Evolutionary conservation across 2,888 invertebrate species (phyloP), one percentile per base, ranked within the genome.

Genomic region (Dryobotodes eremita): DNA sequence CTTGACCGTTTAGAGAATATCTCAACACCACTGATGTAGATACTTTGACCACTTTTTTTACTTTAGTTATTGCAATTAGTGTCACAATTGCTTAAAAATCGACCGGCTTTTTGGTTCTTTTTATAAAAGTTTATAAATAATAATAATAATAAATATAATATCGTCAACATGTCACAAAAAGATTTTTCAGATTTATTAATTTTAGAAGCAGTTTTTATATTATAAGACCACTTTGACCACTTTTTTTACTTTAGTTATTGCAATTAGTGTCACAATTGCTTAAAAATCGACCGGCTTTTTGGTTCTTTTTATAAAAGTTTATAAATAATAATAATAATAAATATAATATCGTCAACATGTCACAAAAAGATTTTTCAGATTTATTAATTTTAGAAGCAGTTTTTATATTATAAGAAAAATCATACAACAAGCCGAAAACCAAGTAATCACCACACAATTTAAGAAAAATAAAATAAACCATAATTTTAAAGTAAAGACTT

Each of bases 11-110:
- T 95, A 95, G 96, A 96, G 95, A 93, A 90, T 74, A 81, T 94
- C 96, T 96, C 96, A 95, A 93, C 93, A 90, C 95, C 93, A 95
- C 96, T 96, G 95, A 82, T 90, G 95, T 96, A 96, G 96, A 94
- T 93, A 42, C 81, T 82, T 89, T 80, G 95, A 95, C 92, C 94
- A 93, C 94, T 85, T 92, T 95, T 94, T 78, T 46, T 1, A 7
- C 7, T 65, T 31, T 59, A 8, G 6, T 11, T 57, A 7, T 20
- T 2, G 15, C 2, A 68, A 8, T 26, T 20, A 48, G 7, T 66
- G 10, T 0, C n/a, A 55, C 10, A 26, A 23, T 23, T 66, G 3
- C 20, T 13, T 20, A 5, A 26, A 48, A 64, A 42, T 0, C 0
- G 3, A 48, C 3, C 11, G n/a, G 13, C 6, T 46, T 66, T 26